Percentiles rank a stretch among this genome's conserved stretches.
Evolutionary conservation across 2,113 vertebrate genomes (phyloP).

Genomic region (Ptilorrhoa leucosticta): DNA sequence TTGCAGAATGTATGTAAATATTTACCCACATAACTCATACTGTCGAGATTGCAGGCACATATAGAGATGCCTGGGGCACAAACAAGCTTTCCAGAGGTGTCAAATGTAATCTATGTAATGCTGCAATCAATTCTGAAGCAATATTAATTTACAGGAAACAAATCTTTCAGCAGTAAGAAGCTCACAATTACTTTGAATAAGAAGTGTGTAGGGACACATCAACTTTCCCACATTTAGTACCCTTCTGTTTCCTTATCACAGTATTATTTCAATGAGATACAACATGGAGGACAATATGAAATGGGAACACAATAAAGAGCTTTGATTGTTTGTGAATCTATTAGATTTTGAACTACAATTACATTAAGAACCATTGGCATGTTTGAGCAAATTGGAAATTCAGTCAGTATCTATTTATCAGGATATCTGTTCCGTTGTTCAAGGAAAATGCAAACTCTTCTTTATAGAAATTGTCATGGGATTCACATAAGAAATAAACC

Average conservation of each 20-base stretch:
- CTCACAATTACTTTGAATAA: background rate
- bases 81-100: background rate
- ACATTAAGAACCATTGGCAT: background rate
- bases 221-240: background rate
- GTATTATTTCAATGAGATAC: background rate
- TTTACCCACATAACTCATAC: background rate
- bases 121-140: background rate
- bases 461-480: background rate
- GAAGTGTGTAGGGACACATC: background rate
- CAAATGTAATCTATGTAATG: background rate
- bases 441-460: background rate
- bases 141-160: background rate
- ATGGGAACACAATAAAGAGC: background rate
- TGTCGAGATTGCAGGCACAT: background rate
- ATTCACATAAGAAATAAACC: background rate
- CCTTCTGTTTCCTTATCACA: background rate
- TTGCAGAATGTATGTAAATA: background rate
- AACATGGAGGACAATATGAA: background rate
- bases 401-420: background rate
- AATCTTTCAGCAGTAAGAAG: background rate
- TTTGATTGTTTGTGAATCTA: background rate
- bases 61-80: background rate
- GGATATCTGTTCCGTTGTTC: background rate
- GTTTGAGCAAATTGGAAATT: background rate
- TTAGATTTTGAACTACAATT: background rate